A percentile compares a stretch with the other conserved stretches of the same genome.
phyloP scores from a whole-genome alignment of 2,113 vertebrate genomes.

The Nipponia nippon region DNA sequence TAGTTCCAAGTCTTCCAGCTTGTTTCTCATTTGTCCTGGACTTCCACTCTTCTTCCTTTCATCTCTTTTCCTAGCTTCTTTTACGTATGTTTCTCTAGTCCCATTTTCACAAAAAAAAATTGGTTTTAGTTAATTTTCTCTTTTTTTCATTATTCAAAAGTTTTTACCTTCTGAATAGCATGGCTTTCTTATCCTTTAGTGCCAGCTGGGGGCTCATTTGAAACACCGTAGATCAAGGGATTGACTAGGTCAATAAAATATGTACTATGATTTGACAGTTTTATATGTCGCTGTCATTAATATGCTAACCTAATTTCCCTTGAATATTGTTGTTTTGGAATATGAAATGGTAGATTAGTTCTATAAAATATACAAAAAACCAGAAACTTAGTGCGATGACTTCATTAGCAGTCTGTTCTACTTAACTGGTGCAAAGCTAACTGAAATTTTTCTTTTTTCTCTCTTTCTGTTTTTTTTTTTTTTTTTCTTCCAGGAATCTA shows the following conservation, averaged over 20 bases:
- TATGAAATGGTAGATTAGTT: neutral
- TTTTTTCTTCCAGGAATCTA: constrained; percentile 83
- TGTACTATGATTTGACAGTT: neutral
- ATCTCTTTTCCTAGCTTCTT: neutral
- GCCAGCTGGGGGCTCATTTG: neutral
- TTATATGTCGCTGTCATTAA: neutral
- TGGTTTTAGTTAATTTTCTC: neutral
- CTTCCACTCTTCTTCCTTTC: neutral
- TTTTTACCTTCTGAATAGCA: neutral
- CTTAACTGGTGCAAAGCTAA: neutral
- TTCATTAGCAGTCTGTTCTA: neutral
- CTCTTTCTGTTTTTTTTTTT: neutral
- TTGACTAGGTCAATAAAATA: neutral
- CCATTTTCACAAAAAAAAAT: neutral
- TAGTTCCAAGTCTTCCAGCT: neutral
- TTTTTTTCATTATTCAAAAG: neutral
- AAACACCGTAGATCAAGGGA: neutral
- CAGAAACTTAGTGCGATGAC: neutral
- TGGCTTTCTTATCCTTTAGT: neutral
- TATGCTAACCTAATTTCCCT: neutral
- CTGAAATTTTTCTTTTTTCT: neutral
- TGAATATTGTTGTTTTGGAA: neutral
- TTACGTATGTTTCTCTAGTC: neutral
- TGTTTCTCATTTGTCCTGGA: neutral
- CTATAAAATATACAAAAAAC: neutral